A percentile compares a stretch with the other conserved stretches of the same genome.
Conservation (phyloP, 2,888 invertebrate genomes). For the Eupithecia subfuscata region DNA sequence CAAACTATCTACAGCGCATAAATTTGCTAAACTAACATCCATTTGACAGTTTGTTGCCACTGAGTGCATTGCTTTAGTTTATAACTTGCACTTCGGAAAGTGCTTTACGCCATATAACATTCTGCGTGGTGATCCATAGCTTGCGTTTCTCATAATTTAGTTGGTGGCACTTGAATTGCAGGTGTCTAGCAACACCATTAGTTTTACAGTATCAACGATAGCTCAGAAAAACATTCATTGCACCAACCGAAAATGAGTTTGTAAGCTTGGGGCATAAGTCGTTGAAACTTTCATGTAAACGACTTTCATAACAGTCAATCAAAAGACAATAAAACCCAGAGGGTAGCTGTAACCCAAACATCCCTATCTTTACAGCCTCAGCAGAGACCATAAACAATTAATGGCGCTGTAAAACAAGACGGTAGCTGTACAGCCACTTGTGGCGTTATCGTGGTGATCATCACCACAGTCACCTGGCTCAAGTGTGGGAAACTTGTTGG, state of each 20-base stretch:
- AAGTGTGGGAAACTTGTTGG: constrained; percentile 40
- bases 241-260: not conserved
- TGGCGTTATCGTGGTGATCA: constrained; percentile 54
- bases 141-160: not conserved
- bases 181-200: not conserved
- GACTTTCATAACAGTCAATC: constrained; percentile 27
- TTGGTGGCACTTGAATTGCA: not conserved
- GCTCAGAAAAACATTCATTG: not conserved
- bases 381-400: constrained; percentile 75
- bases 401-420: constrained; percentile 71
- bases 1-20: constrained; percentile 57
- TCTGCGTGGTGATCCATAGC: constrained; percentile 1
- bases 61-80: constrained; percentile 50
- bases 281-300: constrained; percentile 1
- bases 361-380: constrained; percentile 75
- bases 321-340: constrained; percentile 39
- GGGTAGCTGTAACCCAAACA: constrained; percentile 64
- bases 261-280: not conserved
- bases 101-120: constrained; percentile 32
- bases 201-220: not conserved
- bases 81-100: constrained; percentile 27
- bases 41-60: constrained; percentile 63
- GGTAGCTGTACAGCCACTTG: constrained; percentile 63
- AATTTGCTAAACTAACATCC: constrained; percentile 62
- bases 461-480: constrained; percentile 44